Evolutionary conservation across 2,113 vertebrate species (phyloP).

Genomic region (Varanus salvator): DNA sequence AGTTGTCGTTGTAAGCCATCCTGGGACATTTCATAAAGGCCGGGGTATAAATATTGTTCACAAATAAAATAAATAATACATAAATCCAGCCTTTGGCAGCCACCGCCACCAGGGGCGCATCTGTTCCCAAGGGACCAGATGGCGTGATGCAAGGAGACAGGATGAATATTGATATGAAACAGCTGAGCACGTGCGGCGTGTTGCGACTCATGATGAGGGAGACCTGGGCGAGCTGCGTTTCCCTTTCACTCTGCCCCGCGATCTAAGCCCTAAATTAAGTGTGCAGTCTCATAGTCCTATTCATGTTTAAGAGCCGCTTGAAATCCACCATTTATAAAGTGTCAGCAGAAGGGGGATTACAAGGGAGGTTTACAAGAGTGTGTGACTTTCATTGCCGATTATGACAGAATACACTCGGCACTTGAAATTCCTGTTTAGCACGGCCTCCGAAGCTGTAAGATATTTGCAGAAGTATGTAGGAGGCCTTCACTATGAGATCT

Average conservation of each 20-base stretch:
- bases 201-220: neutral
- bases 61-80: no score
- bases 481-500: conserved; percentile 41
- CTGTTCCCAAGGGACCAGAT: neutral
- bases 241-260: neutral
- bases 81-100: neutral
- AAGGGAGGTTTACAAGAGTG: conserved; percentile 77
- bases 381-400: conserved; percentile 71
- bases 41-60: no score
- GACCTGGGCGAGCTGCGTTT: neutral
- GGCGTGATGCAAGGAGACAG: neutral
- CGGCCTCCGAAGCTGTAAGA: conserved; percentile 40
- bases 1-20: no score
- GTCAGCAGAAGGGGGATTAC: conserved; percentile 75
- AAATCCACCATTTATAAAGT: conserved; percentile 78
- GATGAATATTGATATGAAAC: neutral
- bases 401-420: conserved; percentile 70
- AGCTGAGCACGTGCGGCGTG: neutral
- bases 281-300: conserved; percentile 72
- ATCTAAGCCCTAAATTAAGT: conserved; percentile 66
- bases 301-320: conserved; percentile 68
- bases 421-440: conserved; percentile 69
- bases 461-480: conserved; percentile 55
- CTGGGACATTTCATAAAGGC: no score
- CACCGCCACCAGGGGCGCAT: neutral